Evolutionary conservation across 1,140 invertebrate species (phyloP), one percentile per base, ranked within the genome.

Genomic region (Penaeus vannamei): DNA sequence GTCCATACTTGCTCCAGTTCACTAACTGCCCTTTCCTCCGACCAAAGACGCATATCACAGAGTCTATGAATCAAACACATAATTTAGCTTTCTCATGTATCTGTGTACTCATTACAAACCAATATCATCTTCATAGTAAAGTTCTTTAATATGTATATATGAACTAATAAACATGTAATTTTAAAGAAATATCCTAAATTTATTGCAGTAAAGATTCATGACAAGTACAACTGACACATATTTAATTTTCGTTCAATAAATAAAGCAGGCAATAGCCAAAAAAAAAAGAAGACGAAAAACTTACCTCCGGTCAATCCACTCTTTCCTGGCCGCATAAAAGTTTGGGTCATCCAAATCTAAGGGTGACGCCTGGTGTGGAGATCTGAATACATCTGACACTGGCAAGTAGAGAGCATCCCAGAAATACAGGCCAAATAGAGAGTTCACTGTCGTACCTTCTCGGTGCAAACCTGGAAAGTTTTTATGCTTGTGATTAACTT

Each of bases 351-450:
- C 94, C 61, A 97, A 92, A 93, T 97, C 96, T 2, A 96, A 92
- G 0, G 97, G 96, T 12, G 93, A 93, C 22, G 93, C 92, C 93
- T 97, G 96, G 92, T 95, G 96, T 0, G 92, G 92, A 19, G 94
- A 94, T 12, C 96, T 93, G 92, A 96, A 97, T 10, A 95, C 93
- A 92, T 97, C 96, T 19, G 95, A 93, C 66, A 95, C 92, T 4
- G 93, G 92, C 84, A 93, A 92, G 92, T 96, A 97, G 61, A 97
- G 94, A 20, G 96, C 95, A 83, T 97, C 95, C 96, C 96, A 97
- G 92, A 97, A 96, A 3, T 96, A 93, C 1, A 96, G 91, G n/a
- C 93, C 93, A 92, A 96, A 96, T 82, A 97, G 92, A 3, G 94
- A 94, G 61, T 93, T 93, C 5, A 96, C 94, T 7, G 96, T 94